phyloP scores from a whole-genome alignment of 2,113 vertebrate species.

The Theristicus caerulescens region DNA sequence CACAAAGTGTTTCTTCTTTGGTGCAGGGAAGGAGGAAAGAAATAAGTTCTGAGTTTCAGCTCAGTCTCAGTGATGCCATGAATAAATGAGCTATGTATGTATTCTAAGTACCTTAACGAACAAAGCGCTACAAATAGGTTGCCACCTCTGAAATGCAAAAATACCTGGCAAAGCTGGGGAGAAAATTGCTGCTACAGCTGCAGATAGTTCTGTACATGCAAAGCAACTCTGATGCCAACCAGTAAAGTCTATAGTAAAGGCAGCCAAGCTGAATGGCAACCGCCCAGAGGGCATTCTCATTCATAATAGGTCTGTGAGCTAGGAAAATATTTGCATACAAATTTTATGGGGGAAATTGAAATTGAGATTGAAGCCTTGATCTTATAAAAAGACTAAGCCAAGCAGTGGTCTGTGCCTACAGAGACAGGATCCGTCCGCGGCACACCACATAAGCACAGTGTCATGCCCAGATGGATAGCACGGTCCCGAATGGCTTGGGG shows the following conservation, averaged over 20 bases:
- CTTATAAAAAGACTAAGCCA: background rate
- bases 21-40: background rate
- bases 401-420: background rate
- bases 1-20: background rate
- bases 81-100: background rate
- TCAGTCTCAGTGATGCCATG: background rate
- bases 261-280: constrained; percentile 18
- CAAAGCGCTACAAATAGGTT: background rate
- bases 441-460: fast-evolving
- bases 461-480: fast-evolving
- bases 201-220: background rate
- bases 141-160: background rate
- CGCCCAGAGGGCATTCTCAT: background rate
- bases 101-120: background rate
- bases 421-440: background rate
- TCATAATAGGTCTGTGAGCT: background rate
- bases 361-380: constrained; percentile 4
- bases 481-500: fast-evolving
- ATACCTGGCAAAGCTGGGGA: background rate
- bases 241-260: constrained; percentile 5
- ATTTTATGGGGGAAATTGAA: constrained; percentile 18
- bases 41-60: background rate
- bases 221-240: background rate
- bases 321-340: constrained; percentile 17
- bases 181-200: background rate